Evolutionary conservation across 2,888 invertebrate species (phyloP).

Genomic region (Oligia fasciuncula): DNA sequence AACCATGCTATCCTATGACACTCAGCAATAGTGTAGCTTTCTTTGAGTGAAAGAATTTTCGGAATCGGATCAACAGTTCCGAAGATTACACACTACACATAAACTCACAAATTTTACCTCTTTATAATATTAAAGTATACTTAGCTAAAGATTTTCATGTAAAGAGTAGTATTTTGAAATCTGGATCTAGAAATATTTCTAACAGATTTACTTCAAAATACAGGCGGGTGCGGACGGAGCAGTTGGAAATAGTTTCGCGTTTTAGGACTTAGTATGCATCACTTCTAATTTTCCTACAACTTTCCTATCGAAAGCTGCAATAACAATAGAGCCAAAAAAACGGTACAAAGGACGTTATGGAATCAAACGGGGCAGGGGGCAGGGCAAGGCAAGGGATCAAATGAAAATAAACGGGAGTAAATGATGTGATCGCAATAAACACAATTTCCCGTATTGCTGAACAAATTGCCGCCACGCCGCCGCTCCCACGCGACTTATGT

Average conservation of each 20-base stretch:
- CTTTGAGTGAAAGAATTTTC: too few species aligned
- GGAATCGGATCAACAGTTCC: too few species aligned
- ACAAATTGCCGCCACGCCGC: slow-evolving; percentile 70
- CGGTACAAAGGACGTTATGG: slow-evolving; percentile 34
- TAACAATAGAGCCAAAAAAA: slow-evolving; percentile 17
- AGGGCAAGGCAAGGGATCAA: slow-evolving; percentile 65
- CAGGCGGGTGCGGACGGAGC: too few species aligned
- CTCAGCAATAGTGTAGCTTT: too few species aligned
- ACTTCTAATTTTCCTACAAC: background rate
- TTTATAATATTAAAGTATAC: too few species aligned
- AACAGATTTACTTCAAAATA: background rate
- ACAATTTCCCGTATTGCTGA: slow-evolving; percentile 74
- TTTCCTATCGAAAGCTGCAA: background rate
- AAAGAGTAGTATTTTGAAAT: background rate
- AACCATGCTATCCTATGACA: too few species aligned
- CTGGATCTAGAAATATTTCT: background rate
- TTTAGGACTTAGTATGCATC: background rate
- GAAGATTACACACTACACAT: too few species aligned
- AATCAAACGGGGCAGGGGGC: slow-evolving; percentile 50
- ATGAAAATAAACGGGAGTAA: slow-evolving; percentile 71
- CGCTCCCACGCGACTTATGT: slow-evolving; percentile 71
- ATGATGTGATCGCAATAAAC: slow-evolving; percentile 77
- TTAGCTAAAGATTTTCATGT: too few species aligned
- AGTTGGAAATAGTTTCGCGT: too few species aligned
- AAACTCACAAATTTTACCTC: too few species aligned